Conservation (phyloP, 2,113 vertebrate species). For the Mellivora capensis region DNA sequence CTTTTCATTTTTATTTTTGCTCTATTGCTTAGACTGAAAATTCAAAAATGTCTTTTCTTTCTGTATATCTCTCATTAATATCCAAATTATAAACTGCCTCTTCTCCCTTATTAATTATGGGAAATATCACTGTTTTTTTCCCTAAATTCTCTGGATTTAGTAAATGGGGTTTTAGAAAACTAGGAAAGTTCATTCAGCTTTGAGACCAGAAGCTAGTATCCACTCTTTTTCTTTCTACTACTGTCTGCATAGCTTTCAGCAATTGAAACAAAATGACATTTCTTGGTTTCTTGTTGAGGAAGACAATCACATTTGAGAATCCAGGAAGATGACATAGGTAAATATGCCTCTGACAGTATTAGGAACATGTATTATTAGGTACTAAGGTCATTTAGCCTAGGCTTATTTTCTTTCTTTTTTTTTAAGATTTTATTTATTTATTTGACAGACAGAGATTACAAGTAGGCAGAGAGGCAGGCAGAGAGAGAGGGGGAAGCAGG, state of each 20-base stretch:
- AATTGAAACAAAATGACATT: background rate
- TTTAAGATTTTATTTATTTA: too few relatives aligned
- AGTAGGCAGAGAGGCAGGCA: too few relatives aligned
- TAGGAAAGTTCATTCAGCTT: background rate
- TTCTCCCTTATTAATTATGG: background rate
- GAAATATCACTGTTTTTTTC: slow-evolving; percentile 3
- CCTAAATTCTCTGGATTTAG: background rate
- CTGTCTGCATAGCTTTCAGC: background rate
- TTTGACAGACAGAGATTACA: too few relatives aligned
- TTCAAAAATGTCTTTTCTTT: slow-evolving; percentile 17
- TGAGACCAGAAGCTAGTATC: background rate
- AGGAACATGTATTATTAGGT: background rate
- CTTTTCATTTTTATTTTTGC: slow-evolving; percentile 29
- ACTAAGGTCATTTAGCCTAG: background rate
- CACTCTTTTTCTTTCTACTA: background rate
- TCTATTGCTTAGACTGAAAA: background rate
- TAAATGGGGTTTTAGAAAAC: background rate
- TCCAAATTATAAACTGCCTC: background rate
- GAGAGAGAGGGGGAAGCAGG: too few relatives aligned
- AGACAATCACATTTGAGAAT: background rate
- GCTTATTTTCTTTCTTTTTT: background rate
- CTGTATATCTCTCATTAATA: background rate
- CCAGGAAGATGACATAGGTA: background rate
- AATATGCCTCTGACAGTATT: background rate
- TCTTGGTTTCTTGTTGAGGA: background rate